Evolutionary conservation across 2,113 vertebrate genomes (phyloP).

Genomic region (Pelusios castaneus): DNA sequence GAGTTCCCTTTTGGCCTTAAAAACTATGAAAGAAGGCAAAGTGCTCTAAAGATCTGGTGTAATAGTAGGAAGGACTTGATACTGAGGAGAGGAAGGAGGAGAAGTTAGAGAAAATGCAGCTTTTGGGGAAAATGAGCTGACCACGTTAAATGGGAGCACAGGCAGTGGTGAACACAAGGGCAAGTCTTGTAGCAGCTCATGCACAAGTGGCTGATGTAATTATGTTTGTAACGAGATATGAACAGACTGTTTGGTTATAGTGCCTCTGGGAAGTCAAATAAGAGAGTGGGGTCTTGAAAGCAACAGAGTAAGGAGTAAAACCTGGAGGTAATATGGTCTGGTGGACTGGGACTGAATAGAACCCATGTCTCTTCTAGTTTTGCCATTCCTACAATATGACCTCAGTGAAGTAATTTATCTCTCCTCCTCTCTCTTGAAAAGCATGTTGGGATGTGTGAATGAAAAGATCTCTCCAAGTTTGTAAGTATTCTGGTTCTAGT

Average conservation of each 20-base stretch:
- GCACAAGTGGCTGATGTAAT: not conserved
- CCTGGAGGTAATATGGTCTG: not conserved
- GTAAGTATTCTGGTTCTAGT: not conserved
- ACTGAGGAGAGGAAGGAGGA: too few species aligned
- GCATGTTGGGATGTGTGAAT: not conserved
- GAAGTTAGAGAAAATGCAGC: not conserved
- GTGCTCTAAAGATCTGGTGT: not conserved
- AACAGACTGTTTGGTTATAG: too few species aligned
- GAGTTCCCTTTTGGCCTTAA: not conserved
- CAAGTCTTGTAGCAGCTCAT: not conserved
- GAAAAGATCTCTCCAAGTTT: not conserved
- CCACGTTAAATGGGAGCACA: not conserved
- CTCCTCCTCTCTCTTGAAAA: not conserved
- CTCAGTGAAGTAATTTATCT: not conserved
- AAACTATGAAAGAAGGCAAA: not conserved
- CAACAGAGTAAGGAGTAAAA: not conserved
- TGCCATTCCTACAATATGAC: not conserved
- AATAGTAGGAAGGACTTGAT: not conserved
- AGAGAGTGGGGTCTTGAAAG: not conserved
- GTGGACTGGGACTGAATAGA: not conserved
- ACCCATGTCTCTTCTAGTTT: not conserved
- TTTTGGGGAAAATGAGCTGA: not conserved
- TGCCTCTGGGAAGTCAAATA: not conserved
- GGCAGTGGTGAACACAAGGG: not conserved
- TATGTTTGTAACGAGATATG: too few species aligned